Percentiles rank a stretch among this genome's conserved stretches.
Evolutionary conservation across 2,113 vertebrate species (phyloP).

Genomic region (Cochlearius cochlearius): DNA sequence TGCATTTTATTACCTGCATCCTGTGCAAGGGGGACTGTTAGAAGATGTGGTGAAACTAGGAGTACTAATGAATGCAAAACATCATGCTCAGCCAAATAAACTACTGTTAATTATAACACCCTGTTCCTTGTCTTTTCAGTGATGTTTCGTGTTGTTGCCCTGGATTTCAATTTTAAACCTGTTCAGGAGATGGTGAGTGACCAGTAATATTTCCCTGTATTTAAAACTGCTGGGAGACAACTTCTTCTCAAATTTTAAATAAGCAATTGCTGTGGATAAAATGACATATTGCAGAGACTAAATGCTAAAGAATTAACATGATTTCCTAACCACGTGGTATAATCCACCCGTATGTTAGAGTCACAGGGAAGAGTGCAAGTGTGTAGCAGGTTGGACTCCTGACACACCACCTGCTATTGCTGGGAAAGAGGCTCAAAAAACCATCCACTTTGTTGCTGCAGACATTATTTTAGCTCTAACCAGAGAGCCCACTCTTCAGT

Average conservation of each 20-base stretch:
- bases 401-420: accelerated
- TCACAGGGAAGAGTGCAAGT: neutral
- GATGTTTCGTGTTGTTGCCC: conserved; percentile 47
- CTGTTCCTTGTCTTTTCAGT: conserved; percentile 46
- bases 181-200: conserved; percentile 50
- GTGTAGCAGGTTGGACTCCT: neutral
- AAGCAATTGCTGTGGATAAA: neutral
- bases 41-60: neutral
- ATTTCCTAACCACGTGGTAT: neutral
- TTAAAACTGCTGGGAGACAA: neutral
- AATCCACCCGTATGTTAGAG: neutral
- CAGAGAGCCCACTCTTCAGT: neutral
- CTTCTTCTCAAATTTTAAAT: neutral
- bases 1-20: neutral
- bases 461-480: neutral
- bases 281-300: neutral
- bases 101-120: neutral
- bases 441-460: neutral
- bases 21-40: neutral
- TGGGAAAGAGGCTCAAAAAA: neutral
- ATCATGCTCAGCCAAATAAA: neutral
- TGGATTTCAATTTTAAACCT: conserved; percentile 56
- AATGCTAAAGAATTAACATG: neutral
- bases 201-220: neutral
- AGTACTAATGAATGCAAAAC: neutral